A percentile compares a stretch with the other conserved stretches of the same genome.
Conservation (phyloP, 2,888 invertebrate species). For the Ametastegia equiseti region DNA sequence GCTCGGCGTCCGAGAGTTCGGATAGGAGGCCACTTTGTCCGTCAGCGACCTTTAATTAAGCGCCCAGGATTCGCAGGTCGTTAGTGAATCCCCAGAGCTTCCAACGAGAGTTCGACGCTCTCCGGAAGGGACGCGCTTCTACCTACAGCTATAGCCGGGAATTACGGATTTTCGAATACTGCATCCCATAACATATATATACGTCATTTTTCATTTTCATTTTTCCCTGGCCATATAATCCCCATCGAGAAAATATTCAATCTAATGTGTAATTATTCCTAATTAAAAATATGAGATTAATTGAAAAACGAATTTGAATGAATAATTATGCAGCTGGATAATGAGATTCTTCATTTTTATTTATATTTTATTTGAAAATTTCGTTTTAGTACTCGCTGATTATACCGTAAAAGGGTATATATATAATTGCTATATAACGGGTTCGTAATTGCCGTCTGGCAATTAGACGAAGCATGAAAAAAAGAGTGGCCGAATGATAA, state of each 20-base stretch:
- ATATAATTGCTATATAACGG: not conserved
- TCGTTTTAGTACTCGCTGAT: not conserved
- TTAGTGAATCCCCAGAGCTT: conserved; percentile 14
- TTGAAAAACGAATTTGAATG: too few relatives aligned
- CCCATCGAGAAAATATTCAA: too few relatives aligned
- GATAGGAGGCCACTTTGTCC: conserved; percentile 36
- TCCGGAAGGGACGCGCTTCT: not conserved
- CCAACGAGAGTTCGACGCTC: not conserved
- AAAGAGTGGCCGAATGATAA: conserved; percentile 15
- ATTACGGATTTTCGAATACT: conserved; percentile 1
- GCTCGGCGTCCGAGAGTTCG: conserved; percentile 31
- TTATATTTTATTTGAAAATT: not conserved
- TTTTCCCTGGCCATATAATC: too few relatives aligned
- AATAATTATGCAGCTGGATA: not conserved
- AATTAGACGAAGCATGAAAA: not conserved
- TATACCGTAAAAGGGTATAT: not conserved
- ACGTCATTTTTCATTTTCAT: too few relatives aligned
- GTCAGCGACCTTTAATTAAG: conserved; percentile 43
- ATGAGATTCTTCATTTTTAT: too few relatives aligned
- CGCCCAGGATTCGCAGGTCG: conserved; percentile 32
- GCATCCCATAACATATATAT: not conserved
- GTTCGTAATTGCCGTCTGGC: not conserved
- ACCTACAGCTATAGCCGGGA: not conserved
- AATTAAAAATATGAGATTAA: too few relatives aligned
- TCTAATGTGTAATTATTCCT: too few relatives aligned